A percentile compares a stretch with the other conserved stretches of the same genome.
Conservation (phyloP, 35 echinoderm and acorn worm species). For the Strongylocentrotus purpuratus region DNA sequence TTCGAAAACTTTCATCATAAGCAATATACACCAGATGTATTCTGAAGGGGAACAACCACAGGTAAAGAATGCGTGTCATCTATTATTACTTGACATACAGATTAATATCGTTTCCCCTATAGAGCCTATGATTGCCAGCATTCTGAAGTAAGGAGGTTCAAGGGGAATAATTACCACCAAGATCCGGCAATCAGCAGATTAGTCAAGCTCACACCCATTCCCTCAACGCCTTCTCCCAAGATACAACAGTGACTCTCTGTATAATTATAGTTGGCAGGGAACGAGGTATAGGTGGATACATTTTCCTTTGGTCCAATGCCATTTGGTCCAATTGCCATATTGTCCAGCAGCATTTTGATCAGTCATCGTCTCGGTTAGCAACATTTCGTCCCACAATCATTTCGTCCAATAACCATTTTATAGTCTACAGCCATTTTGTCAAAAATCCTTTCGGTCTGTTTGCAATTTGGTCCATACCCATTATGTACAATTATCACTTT, state of each 20-base stretch:
- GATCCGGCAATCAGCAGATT: not conserved
- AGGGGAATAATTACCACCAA: not conserved
- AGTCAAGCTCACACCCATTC: constrained; percentile 15
- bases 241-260: not conserved
- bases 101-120: not conserved
- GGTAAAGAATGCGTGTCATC: not conserved
- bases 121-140: not conserved
- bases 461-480: too few relatives aligned
- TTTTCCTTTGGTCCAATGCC: too few relatives aligned
- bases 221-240: not conserved
- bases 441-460: too few relatives aligned
- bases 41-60: not conserved
- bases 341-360: too few relatives aligned
- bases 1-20: too few relatives aligned
- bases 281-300: not conserved
- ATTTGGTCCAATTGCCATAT: too few relatives aligned
- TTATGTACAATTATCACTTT: too few relatives aligned
- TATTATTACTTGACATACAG: not conserved
- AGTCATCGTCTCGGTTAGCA: too few relatives aligned
- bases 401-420: too few relatives aligned
- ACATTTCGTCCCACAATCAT: too few relatives aligned
- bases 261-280: not conserved
- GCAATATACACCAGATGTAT: too few relatives aligned
- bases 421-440: too few relatives aligned
- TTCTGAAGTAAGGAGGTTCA: not conserved